Evolutionary conservation across 2,113 vertebrate species (phyloP).

Genomic region (Eublepharis macularius): DNA sequence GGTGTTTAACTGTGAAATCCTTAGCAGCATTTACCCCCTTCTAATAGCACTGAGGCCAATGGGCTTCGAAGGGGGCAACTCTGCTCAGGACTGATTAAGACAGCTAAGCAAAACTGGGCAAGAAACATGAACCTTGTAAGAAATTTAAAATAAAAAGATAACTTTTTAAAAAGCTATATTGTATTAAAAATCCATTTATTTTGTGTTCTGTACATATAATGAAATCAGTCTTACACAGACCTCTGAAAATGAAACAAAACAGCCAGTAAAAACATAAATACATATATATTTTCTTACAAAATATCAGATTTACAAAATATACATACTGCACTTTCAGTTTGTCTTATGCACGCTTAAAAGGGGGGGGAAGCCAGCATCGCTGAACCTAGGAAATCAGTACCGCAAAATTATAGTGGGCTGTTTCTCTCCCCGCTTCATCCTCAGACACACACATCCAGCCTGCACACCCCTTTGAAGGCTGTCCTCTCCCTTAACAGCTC

Average conservation of each 20-base stretch:
- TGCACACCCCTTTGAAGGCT: not conserved
- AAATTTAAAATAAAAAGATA: not conserved
- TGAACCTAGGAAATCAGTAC: conserved; percentile 48
- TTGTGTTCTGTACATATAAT: conserved; percentile 86
- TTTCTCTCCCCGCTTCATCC: conserved; percentile 41
- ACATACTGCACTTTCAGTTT: conserved; percentile 80
- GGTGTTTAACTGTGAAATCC: not conserved
- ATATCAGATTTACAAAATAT: conserved; percentile 88
- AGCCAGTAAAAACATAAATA: conserved; percentile 91
- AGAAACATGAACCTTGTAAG: not conserved
- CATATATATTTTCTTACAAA: conserved; percentile 90
- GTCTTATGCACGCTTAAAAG: conserved; percentile 73
- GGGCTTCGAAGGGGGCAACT: too few relatives aligned
- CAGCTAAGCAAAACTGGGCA: not conserved
- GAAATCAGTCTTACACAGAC: conserved; percentile 80
- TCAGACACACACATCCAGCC: conserved; percentile 21
- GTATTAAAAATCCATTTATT: conserved; percentile 87
- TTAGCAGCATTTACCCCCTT: too few relatives aligned
- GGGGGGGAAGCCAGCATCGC: conserved; percentile 33
- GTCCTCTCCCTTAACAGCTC: conserved; percentile 1
- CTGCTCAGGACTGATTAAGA: not conserved
- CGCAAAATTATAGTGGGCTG: conserved; percentile 40
- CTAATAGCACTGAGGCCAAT: too few relatives aligned
- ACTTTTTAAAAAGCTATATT: not conserved
- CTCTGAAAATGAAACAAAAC: conserved; percentile 70